Percentiles rank a stretch among this genome's conserved stretches.
These are phyloP conservation scores for Ditula angustiorana DNA, from an alignment of 2,888 invertebrate species.

Conservation along the genomic window DNA sequence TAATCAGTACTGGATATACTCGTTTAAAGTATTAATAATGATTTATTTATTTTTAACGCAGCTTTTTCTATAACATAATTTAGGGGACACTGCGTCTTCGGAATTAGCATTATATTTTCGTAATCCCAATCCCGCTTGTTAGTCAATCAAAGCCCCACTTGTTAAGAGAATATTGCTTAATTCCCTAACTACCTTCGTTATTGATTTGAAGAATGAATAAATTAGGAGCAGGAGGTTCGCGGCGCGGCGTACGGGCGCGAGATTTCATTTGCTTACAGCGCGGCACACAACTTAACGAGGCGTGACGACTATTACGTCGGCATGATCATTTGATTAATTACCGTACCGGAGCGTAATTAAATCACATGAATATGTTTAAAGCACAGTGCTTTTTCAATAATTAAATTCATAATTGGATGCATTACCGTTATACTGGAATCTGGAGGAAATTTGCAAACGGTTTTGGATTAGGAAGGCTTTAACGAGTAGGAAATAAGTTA, in stretches of 20 bases:
- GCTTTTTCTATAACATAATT: too few species aligned
- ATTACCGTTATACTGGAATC: not conserved
- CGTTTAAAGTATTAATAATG: too few species aligned
- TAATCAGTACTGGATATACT: too few species aligned
- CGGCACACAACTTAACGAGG: constrained; percentile 50
- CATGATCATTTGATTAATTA: constrained; percentile 57
- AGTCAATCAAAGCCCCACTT: constrained; percentile 23
- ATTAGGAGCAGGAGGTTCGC: constrained; percentile 26
- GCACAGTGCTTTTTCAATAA: constrained; percentile 10
- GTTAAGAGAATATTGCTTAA: constrained; percentile 26
- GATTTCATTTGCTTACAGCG: constrained; percentile 39
- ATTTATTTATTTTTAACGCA: too few species aligned
- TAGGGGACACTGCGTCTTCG: not conserved
- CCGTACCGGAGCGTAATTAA: constrained; percentile 52
- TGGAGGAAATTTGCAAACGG: not conserved
- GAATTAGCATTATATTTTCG: not conserved
- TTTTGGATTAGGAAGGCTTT: not conserved
- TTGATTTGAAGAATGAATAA: constrained; percentile 39
- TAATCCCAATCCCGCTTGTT: constrained; percentile 2
- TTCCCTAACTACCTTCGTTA: constrained; percentile 30
- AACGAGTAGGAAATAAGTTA: too few species aligned
- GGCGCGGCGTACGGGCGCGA: constrained; percentile 21
- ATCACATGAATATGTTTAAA: constrained; percentile 40
- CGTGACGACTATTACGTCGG: constrained; percentile 50
- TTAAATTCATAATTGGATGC: not conserved